phyloP scores from a whole-genome alignment of 1,140 invertebrate species.

The Mycetomoellerius zeteki region DNA sequence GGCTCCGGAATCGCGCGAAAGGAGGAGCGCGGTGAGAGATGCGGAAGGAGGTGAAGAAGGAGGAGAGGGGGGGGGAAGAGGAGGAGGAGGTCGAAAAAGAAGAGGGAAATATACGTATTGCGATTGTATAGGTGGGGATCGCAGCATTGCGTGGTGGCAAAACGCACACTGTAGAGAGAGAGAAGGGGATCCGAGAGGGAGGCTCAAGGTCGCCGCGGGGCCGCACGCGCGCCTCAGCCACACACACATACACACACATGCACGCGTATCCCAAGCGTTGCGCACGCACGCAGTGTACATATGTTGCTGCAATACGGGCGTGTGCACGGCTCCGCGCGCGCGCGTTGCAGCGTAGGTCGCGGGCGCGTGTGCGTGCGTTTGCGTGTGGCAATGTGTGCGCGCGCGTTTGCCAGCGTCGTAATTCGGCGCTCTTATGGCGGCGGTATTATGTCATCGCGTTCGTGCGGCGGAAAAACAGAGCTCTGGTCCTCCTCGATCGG shows the following conservation, averaged over 20 bases:
- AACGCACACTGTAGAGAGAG: slow-evolving; percentile 47
- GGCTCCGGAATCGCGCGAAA: slow-evolving; percentile 63
- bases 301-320: slow-evolving; percentile 69
- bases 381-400: not conserved
- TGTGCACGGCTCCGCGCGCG: slow-evolving; percentile 64
- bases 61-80: slow-evolving; percentile 32
- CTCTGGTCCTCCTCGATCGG: slow-evolving; percentile 14
- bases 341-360: slow-evolving; percentile 69
- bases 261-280: slow-evolving; percentile 60
- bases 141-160: slow-evolving; percentile 55
- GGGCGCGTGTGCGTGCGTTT: not conserved
- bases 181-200: slow-evolving; percentile 68
- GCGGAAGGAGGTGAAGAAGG: slow-evolving; percentile 45
- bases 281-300: slow-evolving; percentile 41
- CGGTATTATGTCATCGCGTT: slow-evolving; percentile 74
- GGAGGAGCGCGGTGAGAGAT: slow-evolving; percentile 29
- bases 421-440: slow-evolving; percentile 72
- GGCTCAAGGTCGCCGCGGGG: slow-evolving; percentile 84
- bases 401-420: slow-evolving; percentile 54
- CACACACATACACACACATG: slow-evolving; percentile 69
- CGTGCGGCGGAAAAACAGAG: slow-evolving; percentile 45
- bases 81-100: slow-evolving; percentile 41
- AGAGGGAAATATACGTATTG: slow-evolving; percentile 62
- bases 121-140: slow-evolving; percentile 46
- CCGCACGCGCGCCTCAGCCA: slow-evolving; percentile 83